Evolutionary conservation across 2,113 vertebrate genomes (phyloP).

Genomic region (Hyperopisus bebe): DNA sequence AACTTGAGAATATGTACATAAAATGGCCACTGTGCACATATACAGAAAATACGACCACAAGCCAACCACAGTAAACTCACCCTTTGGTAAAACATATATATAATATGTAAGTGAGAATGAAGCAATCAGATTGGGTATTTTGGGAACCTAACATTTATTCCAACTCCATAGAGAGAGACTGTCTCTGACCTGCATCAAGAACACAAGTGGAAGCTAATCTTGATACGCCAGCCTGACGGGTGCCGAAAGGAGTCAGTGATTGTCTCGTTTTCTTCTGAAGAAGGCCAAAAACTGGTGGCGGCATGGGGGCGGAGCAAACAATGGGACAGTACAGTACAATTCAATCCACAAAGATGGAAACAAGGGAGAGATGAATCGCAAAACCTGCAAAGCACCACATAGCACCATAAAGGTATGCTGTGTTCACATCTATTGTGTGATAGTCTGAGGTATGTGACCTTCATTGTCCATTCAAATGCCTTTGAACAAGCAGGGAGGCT

Average conservation of each 20-base stretch:
- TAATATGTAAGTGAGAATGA: background rate
- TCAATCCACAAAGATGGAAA: background rate
- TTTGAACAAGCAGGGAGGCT: background rate
- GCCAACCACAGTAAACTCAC: background rate
- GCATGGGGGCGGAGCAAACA: background rate
- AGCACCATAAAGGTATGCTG: background rate
- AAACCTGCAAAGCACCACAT: background rate
- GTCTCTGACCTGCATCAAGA: background rate
- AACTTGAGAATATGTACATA: background rate
- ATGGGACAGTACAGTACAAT: background rate
- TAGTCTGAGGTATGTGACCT: background rate
- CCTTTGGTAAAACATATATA: background rate
- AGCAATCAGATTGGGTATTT: background rate
- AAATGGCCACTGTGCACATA: background rate
- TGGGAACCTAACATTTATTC: background rate
- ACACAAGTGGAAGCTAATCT: background rate
- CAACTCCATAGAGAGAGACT: background rate
- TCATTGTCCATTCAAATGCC: background rate
- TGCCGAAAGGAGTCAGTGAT: background rate
- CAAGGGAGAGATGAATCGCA: background rate
- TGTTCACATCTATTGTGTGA: background rate
- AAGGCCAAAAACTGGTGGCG: background rate
- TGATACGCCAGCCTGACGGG: background rate
- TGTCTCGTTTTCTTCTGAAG: background rate
- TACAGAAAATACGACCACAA: background rate